Evolutionary conservation across 64 coral and sea anemone genomes (phyloP), one percentile per base, ranked within the genome.

Genomic region (Cladopsammia gracilis): DNA sequence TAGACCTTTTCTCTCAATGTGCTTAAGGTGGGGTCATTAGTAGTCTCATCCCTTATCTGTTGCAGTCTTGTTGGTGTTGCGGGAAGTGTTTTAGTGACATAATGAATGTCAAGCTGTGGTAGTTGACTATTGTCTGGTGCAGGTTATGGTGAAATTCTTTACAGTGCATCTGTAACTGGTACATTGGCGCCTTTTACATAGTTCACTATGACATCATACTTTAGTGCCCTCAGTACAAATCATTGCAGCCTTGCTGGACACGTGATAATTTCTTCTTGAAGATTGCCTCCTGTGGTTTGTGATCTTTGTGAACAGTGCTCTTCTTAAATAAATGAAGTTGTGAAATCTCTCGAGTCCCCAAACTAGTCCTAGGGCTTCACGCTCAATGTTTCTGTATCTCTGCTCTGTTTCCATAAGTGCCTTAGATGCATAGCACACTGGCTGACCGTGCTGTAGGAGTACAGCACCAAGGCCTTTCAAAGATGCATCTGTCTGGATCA

Each of bases 201-300:
- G n/a, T n/a, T n/a, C n/a, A n/a, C n/a, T n/a, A n/a, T n/a, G n/a
- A n/a, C n/a, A n/a, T n/a, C n/a, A n/a, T n/a, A n/a, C n/a, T n/a
- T n/a, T n/a, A n/a, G n/a, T 84, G 93, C 79, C 77, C 93, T 89
- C 54, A 90, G 11, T 9, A 90, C 42, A 77, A 90, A 67, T 50
- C 67, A 45, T 50, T 95, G 62, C 57, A 94, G 24, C 43, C 67
- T 70, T 20, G 78, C 3, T 61, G 82, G 91, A 62, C 82, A 93
- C 57, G 64, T n/a, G 53, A 24, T 16, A 87, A 16, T 12, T 75
- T 86, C 59, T 87, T 93, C 61, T 66, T 89, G 49, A 89, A 89
- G 18, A 81, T 90, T 25, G 77, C 43, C 25, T 93, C 83, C 3
- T 56, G n/a, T 19, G 73, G 85, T 34, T 92, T 92, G 46, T 87